These are phyloP conservation scores for Cochlearius cochlearius DNA, from an alignment of 2,113 vertebrate species.

Conservation along the genomic window DNA sequence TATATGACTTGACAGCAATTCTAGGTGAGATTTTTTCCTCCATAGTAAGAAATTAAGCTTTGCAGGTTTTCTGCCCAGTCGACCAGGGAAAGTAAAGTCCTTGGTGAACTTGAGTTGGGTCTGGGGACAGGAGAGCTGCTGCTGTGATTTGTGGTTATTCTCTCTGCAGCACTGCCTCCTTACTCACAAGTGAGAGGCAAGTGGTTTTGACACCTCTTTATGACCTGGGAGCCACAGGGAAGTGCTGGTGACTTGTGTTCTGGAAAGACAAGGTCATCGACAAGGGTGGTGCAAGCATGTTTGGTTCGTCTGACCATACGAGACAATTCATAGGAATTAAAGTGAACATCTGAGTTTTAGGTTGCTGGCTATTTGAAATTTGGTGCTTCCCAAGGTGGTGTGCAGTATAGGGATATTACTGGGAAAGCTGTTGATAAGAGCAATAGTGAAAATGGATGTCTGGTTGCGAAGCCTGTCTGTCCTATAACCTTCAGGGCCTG, in stretches of 20 bases:
- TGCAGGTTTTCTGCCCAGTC: slow-evolving; percentile 29
- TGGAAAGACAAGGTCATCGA: neutral
- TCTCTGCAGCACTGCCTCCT: neutral
- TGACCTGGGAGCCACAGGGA: slow-evolving; percentile 6
- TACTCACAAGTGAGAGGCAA: neutral
- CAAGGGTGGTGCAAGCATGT: neutral
- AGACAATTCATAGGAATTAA: neutral
- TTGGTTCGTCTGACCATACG: accelerated
- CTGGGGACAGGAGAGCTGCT: neutral
- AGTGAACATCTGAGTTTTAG: neutral
- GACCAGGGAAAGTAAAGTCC: slow-evolving; percentile 3
- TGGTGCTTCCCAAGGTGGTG: neutral
- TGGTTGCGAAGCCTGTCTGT: slow-evolving; percentile 25
- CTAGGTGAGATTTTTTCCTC: slow-evolving; percentile 56
- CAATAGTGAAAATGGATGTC: slow-evolving; percentile 13
- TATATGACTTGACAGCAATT: slow-evolving; percentile 42
- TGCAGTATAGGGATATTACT: neutral
- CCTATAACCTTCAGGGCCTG: slow-evolving; percentile 53
- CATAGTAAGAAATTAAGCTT: slow-evolving; percentile 27
- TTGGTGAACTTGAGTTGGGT: slow-evolving; percentile 2
- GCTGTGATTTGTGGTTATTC: neutral
- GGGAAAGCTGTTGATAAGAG: neutral
- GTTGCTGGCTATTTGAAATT: neutral
- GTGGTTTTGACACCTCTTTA: slow-evolving; percentile 29
- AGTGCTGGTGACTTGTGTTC: neutral